Evolutionary conservation across 1,140 invertebrate genomes (phyloP), one percentile per base, ranked within the genome.

Genomic region (Brachionus rotundiformis): DNA sequence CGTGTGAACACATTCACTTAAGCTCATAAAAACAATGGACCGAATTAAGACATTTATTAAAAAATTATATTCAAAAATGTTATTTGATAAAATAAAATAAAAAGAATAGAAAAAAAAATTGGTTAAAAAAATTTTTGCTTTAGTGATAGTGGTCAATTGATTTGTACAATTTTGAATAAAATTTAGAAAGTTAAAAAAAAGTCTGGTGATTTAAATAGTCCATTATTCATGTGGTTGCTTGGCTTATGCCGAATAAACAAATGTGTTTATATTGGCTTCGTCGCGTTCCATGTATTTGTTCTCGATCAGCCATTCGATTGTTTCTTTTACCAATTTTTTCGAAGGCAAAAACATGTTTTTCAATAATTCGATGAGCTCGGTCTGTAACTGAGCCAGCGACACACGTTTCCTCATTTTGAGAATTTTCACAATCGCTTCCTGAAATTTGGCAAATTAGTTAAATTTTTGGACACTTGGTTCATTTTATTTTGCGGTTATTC

Each of bases 321-420:
- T 96, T 89, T 99, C 96, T 89, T 99, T 99, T 83, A 99, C 98
- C 92, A 98, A 94, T 89, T 98, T 98, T 89, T 97, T 97, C 82
- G 95, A 96, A 33, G 97, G 97, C 84, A 98, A 89, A 90, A 99
- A 99, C 95, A 98, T 98, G 87, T 98, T 98, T 89, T 98, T 98
- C 71, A 99, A 89, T 87, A 99, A 97, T 89, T 98, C 96, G 6
- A 98, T 93, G 44, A 98, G 90, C 90, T 98, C 96, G 44, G 94
- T 94, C 84, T 98, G 96, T 61, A 99, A 89, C 83, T 96, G 94
- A 63, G 93, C 94, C 87, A 97, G 98, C 16, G 92, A 93, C 68
- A 98, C 95, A 49, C 91, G 91, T 88, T 98, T 98, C 77, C 96
- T 90, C 94, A 97, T 98, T 88, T 98, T 98, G 87, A 99, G 90